A percentile compares a stretch with the other conserved stretches of the same genome.
These are phyloP conservation scores for Drosophila nasuta DNA, from an alignment of 1,140 invertebrate genomes.

Conservation along the genomic window DNA sequence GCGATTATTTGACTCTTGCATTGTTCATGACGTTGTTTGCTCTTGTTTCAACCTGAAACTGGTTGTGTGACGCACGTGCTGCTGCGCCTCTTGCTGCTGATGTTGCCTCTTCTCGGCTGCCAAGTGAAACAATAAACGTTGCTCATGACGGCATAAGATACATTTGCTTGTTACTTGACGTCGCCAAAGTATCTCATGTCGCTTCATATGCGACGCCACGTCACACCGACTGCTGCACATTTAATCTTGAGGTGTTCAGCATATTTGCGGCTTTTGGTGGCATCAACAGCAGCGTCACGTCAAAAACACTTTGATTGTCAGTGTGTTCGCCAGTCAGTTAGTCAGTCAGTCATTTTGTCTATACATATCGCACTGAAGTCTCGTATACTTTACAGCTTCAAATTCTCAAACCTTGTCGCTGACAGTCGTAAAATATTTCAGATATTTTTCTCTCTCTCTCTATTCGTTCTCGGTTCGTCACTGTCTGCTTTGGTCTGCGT, in stretches of 20 bases:
- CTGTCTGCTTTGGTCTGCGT: conserved; percentile 4
- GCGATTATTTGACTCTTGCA: conserved; percentile 26
- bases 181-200: conserved; percentile 68
- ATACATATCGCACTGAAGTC: conserved; percentile 7
- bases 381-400: conserved; percentile 2
- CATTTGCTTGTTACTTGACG: conserved; percentile 50
- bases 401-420: conserved; percentile 41
- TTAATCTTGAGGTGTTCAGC: conserved; percentile 75
- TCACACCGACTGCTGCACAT: conserved; percentile 68
- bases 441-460: conserved; percentile 6
- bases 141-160: conserved; percentile 51
- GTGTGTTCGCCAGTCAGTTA: conserved; percentile 32
- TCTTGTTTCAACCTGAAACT: conserved; percentile 30
- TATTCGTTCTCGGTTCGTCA: not conserved
- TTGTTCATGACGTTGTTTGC: conserved; percentile 19
- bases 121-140: conserved; percentile 65
- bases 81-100: conserved; percentile 3
- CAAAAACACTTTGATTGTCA: conserved; percentile 73
- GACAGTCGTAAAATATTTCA: conserved; percentile 56
- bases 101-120: conserved; percentile 4
- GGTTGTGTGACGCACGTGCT: conserved; percentile 51
- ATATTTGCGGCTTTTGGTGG: conserved; percentile 62
- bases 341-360: conserved; percentile 8
- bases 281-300: conserved; percentile 66
- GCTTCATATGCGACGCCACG: conserved; percentile 46